Evolutionary conservation across 1,140 invertebrate genomes (phyloP).

Genomic region (Epicauta chinensis): DNA sequence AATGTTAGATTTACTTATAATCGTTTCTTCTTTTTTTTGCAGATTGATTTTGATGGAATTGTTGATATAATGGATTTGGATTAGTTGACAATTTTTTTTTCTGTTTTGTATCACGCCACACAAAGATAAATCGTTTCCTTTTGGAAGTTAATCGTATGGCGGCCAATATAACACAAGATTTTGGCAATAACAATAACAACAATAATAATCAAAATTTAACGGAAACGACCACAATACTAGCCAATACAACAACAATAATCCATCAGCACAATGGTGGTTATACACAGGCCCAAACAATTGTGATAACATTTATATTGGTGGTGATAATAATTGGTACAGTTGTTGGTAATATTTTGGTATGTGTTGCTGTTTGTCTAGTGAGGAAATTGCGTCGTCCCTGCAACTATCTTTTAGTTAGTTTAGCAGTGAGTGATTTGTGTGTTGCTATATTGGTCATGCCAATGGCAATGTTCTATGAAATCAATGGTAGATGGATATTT

Average conservation of each 20-base stretch:
- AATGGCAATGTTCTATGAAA: slow-evolving; percentile 76
- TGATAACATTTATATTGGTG: slow-evolving; percentile 64
- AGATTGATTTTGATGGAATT: too few species aligned
- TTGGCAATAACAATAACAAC: slow-evolving; percentile 20
- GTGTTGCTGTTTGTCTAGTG: slow-evolving; percentile 76
- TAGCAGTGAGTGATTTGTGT: slow-evolving; percentile 84
- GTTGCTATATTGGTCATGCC: slow-evolving; percentile 80
- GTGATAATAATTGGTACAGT: slow-evolving; percentile 74
- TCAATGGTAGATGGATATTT: slow-evolving; percentile 73
- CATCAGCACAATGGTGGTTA: slow-evolving; percentile 27
- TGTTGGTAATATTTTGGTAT: slow-evolving; percentile 85
- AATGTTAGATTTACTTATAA: too few species aligned
- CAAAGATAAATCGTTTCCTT: too few species aligned
- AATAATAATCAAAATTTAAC: slow-evolving; percentile 14
- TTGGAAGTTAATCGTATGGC: slow-evolving; percentile 24
- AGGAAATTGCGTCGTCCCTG: slow-evolving; percentile 75
- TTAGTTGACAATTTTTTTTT: too few species aligned
- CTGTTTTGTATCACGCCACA: too few species aligned
- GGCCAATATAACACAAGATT: slow-evolving; percentile 23
- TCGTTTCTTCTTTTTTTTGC: too few species aligned
- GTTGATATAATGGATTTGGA: too few species aligned
- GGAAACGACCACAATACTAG: neutral
- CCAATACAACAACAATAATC: neutral
- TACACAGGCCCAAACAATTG: slow-evolving; percentile 52
- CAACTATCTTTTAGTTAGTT: slow-evolving; percentile 84